Base-by-base conservation (phyloP, 2,113 vertebrate genomes). In the Atrichornis clamosus region DNA sequence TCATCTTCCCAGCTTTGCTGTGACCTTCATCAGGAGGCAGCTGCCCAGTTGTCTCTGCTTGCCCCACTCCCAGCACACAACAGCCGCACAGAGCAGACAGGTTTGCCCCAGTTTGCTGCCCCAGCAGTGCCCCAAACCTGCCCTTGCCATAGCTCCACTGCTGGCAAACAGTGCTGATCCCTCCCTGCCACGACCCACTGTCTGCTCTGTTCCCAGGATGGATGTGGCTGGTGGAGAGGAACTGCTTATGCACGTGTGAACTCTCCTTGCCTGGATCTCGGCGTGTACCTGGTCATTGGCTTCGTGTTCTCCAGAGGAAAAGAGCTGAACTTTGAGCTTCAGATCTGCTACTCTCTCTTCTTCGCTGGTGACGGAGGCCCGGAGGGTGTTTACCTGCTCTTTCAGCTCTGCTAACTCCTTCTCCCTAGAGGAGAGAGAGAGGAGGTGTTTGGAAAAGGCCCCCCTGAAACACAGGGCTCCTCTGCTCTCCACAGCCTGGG, bases 201-300 rank as follows among this genome's bases (percentile, higher is more conserved):
- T 3, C 33, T 10, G 27, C 33, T 75, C 35, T 55, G 21, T 23
- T 28, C 39, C 58, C 19, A 1, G 77, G 28, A 8, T 74, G 75
- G 37, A 53, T 17, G 17, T 2, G 26, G 37, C 67, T 73, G 67
- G 2, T 41, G 82, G 60, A 76, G 37, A 69, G 14, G 28, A 76
- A 15, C 37, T 3, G 1, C 35, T 33, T 10, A 19, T 9, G 14
- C 4, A 4, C 7, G 0, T 2, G 18, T 27, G 21, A 17, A 9
- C 6, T 18, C 14, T 4, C 11, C 15, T 55, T n/a, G 46, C 37
- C 60, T 65, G 49, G 12, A 64, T 50, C 33, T 24, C 49, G 8
- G 46, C 1, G 0, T 13, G 42, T 94, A 99, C 99, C 98, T 99
- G 98, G 26, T 98, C 98, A 13, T 98, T 97, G 10, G 96, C 95